A percentile compares a stretch with the other conserved stretches of the same genome.
These are phyloP conservation scores for Aquatica leii DNA, from an alignment of 2,888 invertebrate species.

Conservation along the genomic window DNA sequence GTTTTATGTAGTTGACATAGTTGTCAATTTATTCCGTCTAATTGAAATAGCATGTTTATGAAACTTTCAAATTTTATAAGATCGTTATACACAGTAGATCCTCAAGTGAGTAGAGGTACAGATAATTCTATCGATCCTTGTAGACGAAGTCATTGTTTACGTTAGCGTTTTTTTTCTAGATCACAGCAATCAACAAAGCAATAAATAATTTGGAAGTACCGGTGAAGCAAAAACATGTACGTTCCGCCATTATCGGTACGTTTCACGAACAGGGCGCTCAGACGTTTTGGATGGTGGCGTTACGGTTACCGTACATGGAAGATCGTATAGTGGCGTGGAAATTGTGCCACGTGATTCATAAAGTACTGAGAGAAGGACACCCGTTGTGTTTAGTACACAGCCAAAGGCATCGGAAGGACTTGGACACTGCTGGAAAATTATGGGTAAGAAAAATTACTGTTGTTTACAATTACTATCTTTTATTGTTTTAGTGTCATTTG, in stretches of 20 bases:
- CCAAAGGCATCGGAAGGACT: constrained; percentile 78
- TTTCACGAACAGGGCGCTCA: constrained; percentile 91
- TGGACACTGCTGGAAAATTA: constrained; percentile 88
- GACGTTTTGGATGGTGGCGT: constrained; percentile 83
- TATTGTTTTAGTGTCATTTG: constrained; percentile 75
- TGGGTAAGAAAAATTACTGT: constrained; percentile 73
- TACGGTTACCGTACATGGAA: constrained; percentile 83
- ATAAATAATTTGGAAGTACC: constrained; percentile 92
- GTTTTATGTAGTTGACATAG: too few relatives aligned
- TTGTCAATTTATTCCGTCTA: not conserved
- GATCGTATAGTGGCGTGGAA: constrained; percentile 98
- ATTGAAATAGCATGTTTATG: not conserved
- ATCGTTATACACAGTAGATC: not conserved
- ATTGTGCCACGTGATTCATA: constrained; percentile 97
- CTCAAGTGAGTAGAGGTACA: constrained; percentile 10
- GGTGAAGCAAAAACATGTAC: constrained; percentile 98
- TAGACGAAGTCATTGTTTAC: not conserved
- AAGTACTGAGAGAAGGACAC: constrained; percentile 94
- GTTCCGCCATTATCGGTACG: constrained; percentile 93
- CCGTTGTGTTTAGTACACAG: constrained; percentile 86
- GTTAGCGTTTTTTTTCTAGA: constrained; percentile 64
- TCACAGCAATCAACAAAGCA: constrained; percentile 90
- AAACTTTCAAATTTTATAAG: not conserved
- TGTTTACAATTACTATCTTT: not conserved
- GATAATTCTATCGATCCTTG: not conserved